Evolutionary conservation across 1,140 invertebrate genomes (phyloP).

Genomic region (Caenorhabditis brenneri): DNA sequence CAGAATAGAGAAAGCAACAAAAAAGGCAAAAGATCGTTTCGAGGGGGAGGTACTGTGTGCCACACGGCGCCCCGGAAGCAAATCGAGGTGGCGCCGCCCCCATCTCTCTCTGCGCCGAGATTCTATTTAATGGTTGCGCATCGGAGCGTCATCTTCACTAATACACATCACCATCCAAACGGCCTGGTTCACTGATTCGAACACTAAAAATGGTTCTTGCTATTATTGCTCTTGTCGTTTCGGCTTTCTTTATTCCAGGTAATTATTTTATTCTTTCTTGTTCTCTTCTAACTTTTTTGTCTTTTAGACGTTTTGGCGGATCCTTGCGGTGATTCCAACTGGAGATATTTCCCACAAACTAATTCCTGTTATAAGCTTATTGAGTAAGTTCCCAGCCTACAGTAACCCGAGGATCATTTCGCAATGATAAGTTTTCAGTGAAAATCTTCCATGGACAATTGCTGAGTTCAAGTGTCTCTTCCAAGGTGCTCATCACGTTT

Average conservation of each 20-base stretch:
- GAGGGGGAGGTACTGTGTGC: slow-evolving; percentile 38
- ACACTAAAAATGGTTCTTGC: slow-evolving; percentile 21
- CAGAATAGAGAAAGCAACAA: slow-evolving; percentile 36
- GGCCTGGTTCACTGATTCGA: slow-evolving; percentile 35
- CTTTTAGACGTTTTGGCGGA: slow-evolving; percentile 42
- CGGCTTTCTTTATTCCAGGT: slow-evolving; percentile 30
- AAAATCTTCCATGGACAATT: slow-evolving; percentile 51
- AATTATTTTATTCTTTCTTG: background rate
- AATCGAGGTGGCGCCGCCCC: slow-evolving; percentile 13
- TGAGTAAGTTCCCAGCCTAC: background rate
- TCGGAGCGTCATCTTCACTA: slow-evolving; percentile 33
- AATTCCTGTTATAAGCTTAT: slow-evolving; percentile 53
- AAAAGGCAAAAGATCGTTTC: slow-evolving; percentile 42
- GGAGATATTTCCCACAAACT: slow-evolving; percentile 49
- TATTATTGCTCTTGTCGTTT: slow-evolving; percentile 27
- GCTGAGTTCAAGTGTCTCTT: slow-evolving; percentile 55
- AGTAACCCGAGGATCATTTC: background rate
- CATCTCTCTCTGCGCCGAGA: slow-evolving; percentile 5
- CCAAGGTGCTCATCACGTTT: slow-evolving; percentile 52
- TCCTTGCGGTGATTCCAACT: slow-evolving; percentile 47
- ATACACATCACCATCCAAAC: slow-evolving; percentile 34
- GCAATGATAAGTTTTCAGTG: background rate
- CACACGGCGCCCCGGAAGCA: slow-evolving; percentile 37
- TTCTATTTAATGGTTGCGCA: slow-evolving; percentile 38
- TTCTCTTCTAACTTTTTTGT: background rate